Conservation (phyloP, 2,888 invertebrate genomes). For the Cantharis flavilabris region DNA sequence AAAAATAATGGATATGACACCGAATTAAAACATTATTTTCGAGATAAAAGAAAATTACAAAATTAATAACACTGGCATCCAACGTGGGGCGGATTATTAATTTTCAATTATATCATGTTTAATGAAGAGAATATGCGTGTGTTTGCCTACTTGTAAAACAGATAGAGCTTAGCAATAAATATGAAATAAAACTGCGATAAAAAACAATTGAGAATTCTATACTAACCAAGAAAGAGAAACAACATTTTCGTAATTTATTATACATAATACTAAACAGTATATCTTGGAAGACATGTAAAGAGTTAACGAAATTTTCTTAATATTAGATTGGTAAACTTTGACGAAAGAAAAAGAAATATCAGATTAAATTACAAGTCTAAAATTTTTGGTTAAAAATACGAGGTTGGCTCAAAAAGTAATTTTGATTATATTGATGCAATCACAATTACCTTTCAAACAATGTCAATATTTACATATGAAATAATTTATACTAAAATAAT, state of each 20-base stretch:
- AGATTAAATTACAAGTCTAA: not conserved
- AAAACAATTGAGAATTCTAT: not conserved
- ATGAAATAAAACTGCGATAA: not conserved
- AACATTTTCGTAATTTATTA: not conserved
- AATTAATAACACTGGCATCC: no score
- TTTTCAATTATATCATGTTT: no score
- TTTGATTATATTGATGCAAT: not conserved
- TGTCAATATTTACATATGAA: not conserved
- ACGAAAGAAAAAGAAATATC: not conserved
- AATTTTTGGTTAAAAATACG: not conserved
- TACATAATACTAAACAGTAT: not conserved
- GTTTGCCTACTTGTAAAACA: no score
- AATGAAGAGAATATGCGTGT: no score
- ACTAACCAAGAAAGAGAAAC: not conserved
- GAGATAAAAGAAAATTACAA: no score
- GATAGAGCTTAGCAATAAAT: not conserved
- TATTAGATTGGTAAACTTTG: not conserved
- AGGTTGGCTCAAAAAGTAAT: not conserved
- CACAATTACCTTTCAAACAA: not conserved
- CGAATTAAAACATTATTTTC: no score
- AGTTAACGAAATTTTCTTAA: not conserved
- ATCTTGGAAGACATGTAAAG: not conserved
- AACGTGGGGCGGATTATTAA: no score
- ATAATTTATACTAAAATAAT: conserved; percentile 5
- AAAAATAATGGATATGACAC: no score